Evolutionary conservation across 2,113 vertebrate genomes (phyloP), one percentile per base, ranked within the genome.

Genomic region (Agapornis roseicollis): DNA sequence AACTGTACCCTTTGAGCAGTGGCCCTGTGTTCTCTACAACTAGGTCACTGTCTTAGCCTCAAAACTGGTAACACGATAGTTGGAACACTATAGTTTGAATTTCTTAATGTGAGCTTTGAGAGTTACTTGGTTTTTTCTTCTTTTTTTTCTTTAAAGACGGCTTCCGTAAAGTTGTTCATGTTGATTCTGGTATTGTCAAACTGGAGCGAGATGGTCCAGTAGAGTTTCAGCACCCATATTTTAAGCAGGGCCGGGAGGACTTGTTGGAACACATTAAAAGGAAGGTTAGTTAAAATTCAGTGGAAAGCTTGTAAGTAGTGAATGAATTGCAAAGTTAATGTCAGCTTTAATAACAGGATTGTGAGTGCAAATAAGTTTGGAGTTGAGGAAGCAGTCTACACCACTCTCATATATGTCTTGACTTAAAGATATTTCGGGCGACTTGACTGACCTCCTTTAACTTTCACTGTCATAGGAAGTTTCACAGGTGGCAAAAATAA

Each of bases 231-330:
- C 99, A 99, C 89, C 98, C 98, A 0, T 99, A 98, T 95, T 99
- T 99, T 97, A 99, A 98, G 95, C 99, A 99, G 83, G 99, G 99
- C 69, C 98, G 99, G 69, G 99, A 99, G 83, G 99, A 99, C 74
- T 97, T 99, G 93, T 80, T 99, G 97, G 99, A 99, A 53, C 99
- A 99, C 88, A 99, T 99, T 96, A 99, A 99, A 97, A 98, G 99
- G 80, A 99, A 99, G 98, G 99, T 99, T 58, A 96, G 95, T 96
- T 55, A 88, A 93, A 91, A 77, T 24, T 63, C 37, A 52, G 17
- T 70, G 28, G 25, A 68, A 90, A 90, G 66, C 23, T 27, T 94
- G 4, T 50, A 6, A 37, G 33, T 86, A 16, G 29, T 52, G 49
- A 91, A 64, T 53, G 29, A 83, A 55, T 33, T n/a, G 56, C 24